Percentiles rank a stretch among this genome's conserved stretches.
phyloP scores from a whole-genome alignment of 35 echinoderm and acorn worm genomes.

The Heliocidaris erythrogramma region DNA sequence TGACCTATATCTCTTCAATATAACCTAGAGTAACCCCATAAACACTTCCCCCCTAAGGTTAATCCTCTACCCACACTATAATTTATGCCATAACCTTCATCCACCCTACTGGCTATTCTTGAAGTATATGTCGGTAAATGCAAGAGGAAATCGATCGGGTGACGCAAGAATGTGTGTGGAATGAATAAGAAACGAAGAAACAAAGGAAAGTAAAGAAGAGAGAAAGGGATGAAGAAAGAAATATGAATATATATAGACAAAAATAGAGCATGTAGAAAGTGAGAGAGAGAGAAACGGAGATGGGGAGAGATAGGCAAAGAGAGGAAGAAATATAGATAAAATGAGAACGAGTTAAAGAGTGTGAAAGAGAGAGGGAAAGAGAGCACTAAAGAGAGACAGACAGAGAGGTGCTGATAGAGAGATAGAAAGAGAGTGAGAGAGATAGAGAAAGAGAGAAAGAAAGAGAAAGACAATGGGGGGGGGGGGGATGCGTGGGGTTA shows the following conservation, averaged over 20 bases:
- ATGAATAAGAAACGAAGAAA: not conserved
- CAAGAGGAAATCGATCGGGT: no score
- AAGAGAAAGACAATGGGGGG: not conserved
- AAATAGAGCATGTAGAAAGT: not conserved
- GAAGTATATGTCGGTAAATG: not conserved
- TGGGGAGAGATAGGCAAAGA: not conserved
- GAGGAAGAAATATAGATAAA: not conserved
- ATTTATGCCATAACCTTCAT: not conserved
- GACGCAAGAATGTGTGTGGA: no score
- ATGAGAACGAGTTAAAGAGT: not conserved
- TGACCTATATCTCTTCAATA: not conserved
- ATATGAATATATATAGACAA: not conserved
- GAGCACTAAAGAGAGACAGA: not conserved
- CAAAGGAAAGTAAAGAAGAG: not conserved
- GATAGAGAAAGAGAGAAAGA: not conserved
- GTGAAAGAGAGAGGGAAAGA: not conserved
- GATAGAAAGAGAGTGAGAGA: not conserved
- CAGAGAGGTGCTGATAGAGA: no score
- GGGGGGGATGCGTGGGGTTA: no score
- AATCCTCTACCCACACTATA: not conserved
- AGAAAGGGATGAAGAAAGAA: not conserved
- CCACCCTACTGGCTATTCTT: not conserved
- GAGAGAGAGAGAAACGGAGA: not conserved
- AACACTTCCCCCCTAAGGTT: not conserved
- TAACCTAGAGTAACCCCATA: not conserved